Conservation (phyloP, 2,888 invertebrate genomes). For the Cheilosia vernalis region DNA sequence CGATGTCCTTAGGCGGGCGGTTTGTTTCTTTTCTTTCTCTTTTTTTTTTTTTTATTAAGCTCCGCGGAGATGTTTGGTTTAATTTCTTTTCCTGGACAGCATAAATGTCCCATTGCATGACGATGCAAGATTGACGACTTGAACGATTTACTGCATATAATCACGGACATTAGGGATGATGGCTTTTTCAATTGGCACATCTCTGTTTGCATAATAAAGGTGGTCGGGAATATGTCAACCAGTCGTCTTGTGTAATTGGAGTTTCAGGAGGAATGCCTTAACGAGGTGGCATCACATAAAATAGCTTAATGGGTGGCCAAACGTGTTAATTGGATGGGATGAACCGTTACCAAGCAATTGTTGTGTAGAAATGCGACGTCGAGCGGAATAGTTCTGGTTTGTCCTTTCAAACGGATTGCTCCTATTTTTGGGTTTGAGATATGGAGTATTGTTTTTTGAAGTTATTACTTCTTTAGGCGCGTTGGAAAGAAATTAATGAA, state of each 20-base stretch:
- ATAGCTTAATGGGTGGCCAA: conserved; percentile 37
- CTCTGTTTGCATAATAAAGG: conserved; percentile 37
- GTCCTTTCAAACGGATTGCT: no score
- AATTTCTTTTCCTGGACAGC: not conserved
- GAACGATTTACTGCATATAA: conserved; percentile 58
- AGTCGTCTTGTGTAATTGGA: conserved; percentile 15
- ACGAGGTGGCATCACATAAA: conserved; percentile 39
- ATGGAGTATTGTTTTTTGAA: no score
- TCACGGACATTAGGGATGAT: conserved; percentile 57
- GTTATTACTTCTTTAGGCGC: no score
- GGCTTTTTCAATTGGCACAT: conserved; percentile 14
- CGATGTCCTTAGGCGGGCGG: conserved; percentile 52
- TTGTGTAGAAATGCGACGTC: no score
- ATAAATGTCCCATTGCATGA: conserved; percentile 33
- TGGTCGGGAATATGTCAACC: conserved; percentile 50
- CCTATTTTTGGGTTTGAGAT: no score
- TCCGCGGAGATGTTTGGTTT: not conserved
- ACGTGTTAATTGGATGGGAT: not conserved
- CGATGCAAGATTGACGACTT: conserved; percentile 53
- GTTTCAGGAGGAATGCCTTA: conserved; percentile 25
- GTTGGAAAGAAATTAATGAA: no score
- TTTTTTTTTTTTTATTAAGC: conserved; percentile 4
- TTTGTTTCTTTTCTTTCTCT: no score
- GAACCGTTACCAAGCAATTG: conserved; percentile 16
- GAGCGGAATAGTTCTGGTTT: no score